Evolutionary conservation across 2,888 invertebrate genomes (phyloP), one percentile per base, ranked within the genome.

Genomic region (Pachymerium ferrugineum): DNA sequence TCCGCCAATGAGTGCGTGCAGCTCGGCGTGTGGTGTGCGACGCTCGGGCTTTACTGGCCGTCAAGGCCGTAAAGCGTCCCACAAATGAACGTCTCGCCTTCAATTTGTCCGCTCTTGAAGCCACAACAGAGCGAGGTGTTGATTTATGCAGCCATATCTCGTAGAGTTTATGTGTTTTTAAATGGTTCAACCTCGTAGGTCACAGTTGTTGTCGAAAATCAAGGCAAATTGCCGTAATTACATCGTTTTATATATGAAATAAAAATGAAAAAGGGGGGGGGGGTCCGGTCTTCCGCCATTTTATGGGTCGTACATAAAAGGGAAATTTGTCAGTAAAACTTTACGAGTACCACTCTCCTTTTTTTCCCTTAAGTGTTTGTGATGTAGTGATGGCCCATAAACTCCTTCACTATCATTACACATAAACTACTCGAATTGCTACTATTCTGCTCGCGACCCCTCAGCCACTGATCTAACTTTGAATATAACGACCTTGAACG

Each of bases 261-360:
- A 73, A 73, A 73, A 73, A 73, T 73, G 67, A 62, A 73, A 68
- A 71, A 62, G 28, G 62, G 54, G 72, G 54, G 47, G 72, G 72
- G 54, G 47, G 72, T 62, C 73, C 73, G 68, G 73, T 67, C 68
- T 47, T 72, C 68, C 73, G 67, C 73, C 73, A 68, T 68, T 73
- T 73, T 73, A 73, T 73, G 73, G 73, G 19, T 68, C 73, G 67
- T 68, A 68, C 31, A 62, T 62, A 68, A 73, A 71, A 68, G 73
- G 73, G 68, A 73, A 73, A 73, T 73, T 73, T 73, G 73, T 73
- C 73, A 73, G 73, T 73, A 73, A 73, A 73, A 73, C 73, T 73
- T 73, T 73, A 73, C 73, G 73, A 73, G 73, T 62, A 62, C 28
- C 72, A 47, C 72, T 72, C 72, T 72, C 54, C 30, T 35, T 72